Conservation (phyloP, 2,888 invertebrate genomes). For the Chalcosyrphus nemorum region DNA sequence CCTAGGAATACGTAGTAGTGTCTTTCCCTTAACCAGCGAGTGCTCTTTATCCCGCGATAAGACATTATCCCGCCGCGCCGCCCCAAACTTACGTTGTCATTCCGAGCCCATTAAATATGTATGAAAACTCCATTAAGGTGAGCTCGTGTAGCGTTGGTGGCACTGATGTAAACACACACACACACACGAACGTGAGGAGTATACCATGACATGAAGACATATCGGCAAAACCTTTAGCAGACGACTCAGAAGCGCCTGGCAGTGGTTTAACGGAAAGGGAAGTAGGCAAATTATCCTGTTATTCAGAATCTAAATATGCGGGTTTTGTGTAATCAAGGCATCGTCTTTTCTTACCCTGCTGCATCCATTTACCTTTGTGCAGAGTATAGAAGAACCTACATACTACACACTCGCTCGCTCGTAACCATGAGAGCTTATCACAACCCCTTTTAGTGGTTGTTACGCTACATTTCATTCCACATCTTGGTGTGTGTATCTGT, state of each 20-base stretch:
- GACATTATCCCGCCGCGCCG: conserved; percentile 61
- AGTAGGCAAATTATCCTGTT: conserved; percentile 64
- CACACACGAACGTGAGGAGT: not conserved
- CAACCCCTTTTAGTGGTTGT: conserved; percentile 58
- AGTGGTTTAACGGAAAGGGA: not conserved
- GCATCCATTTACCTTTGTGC: conserved; percentile 59
- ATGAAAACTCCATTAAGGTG: conserved; percentile 72
- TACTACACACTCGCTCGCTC: not conserved
- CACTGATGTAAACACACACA: conserved; percentile 1
- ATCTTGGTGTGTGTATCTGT: conserved; percentile 39
- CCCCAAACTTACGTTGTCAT: conserved; percentile 67
- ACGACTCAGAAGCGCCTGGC: conserved; percentile 6
- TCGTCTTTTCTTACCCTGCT: conserved; percentile 44
- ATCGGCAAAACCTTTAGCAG: conserved; percentile 32
- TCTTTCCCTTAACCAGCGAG: conserved; percentile 51
- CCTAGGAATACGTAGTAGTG: conserved; percentile 25
- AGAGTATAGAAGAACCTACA: conserved; percentile 7
- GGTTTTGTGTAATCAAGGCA: conserved; percentile 68
- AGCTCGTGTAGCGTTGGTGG: conserved; percentile 18
- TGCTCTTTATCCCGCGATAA: conserved; percentile 64
- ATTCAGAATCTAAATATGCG: conserved; percentile 67
- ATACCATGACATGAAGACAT: conserved; percentile 19
- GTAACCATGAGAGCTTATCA: conserved; percentile 53
- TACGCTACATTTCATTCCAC: conserved; percentile 50
- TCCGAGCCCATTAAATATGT: conserved; percentile 68